These are phyloP conservation scores for Numenius phaeopus DNA, from an alignment of 2,797 vertebrate genomes.

Conservation along the genomic window DNA sequence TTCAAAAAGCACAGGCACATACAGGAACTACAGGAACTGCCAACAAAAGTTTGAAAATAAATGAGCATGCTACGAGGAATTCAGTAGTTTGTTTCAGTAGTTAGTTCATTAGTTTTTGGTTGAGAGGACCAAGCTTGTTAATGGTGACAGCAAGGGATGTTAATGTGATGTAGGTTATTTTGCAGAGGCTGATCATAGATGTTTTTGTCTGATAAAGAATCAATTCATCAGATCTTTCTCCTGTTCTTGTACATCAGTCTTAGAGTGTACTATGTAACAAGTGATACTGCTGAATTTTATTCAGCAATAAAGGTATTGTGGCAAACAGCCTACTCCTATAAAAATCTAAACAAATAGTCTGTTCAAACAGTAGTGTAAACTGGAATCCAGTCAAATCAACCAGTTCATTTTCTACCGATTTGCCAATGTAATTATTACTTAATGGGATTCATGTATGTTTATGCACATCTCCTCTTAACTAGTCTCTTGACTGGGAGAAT, in stretches of 20 bases:
- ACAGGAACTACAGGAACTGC: neutral
- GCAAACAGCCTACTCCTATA: neutral
- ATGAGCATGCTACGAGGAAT: neutral
- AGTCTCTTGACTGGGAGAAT: neutral
- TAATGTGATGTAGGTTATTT: neutral
- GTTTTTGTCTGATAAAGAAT: neutral
- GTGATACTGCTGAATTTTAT: neutral
- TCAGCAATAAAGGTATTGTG: neutral
- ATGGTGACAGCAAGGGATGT: neutral
- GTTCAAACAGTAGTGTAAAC: neutral
- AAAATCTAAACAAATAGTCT: neutral
- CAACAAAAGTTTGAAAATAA: neutral
- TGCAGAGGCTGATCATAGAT: neutral
- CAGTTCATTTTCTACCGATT: neutral
- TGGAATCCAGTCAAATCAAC: neutral
- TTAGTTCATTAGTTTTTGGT: neutral
- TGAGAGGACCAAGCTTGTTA: neutral
- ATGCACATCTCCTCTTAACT: neutral
- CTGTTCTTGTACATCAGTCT: accelerated
- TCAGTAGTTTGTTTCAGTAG: neutral
- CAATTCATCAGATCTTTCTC: neutral
- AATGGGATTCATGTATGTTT: neutral
- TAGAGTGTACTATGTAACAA: neutral
- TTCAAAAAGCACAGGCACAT: neutral
- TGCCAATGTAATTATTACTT: neutral